Evolutionary conservation across 2,888 invertebrate genomes (phyloP), one percentile per base, ranked within the genome.

Genomic region (Sphinx pinastri): DNA sequence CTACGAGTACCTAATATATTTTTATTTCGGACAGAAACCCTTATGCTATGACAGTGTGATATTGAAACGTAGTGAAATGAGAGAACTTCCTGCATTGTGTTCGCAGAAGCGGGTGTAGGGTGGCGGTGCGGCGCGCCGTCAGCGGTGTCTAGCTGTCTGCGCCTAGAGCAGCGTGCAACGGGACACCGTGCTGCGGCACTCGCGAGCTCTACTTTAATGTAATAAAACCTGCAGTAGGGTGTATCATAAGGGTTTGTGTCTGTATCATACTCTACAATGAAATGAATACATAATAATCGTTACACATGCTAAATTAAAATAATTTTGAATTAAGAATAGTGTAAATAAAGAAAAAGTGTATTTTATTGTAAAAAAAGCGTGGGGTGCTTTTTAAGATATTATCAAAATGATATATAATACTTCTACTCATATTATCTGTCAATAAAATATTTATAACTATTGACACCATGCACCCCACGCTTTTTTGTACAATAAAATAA

Each of bases 41-140:
- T 68, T 68, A 71, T 63, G 57, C 60, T 67, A 67, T 71, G 81
- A 81, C 78, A 77, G 73, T 54, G 45, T 68, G 38, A 54, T 63
- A 47, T 47, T 60, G 16, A 16, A 63, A 69, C 38, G 45, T 60
- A 70, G 73, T 80, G 83, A 84, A 86, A 83, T 77, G 81, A 74
- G 80, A 82, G 83, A 78, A 76, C 74, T 89, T 89, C 88, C 87
- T 69, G 69, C 54, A 69, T 55, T 38, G 45, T 88, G 85, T 81
- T 78, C 74, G 75, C 74, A 74, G 77, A 72, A 73, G 77, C 79
- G 75, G 79, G 83, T 80, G 80, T 84, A 76, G 74, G 76, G 75
- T 83, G 76, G 78, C 81, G 78, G 74, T 76, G 74, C 67, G 68
- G 74, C 67, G 68, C 70, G 72, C 75, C 72, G 71, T 69, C 71